These are phyloP conservation scores for Saccostrea echinata DNA, from an alignment of 1,140 invertebrate genomes.

Conservation along the genomic window DNA sequence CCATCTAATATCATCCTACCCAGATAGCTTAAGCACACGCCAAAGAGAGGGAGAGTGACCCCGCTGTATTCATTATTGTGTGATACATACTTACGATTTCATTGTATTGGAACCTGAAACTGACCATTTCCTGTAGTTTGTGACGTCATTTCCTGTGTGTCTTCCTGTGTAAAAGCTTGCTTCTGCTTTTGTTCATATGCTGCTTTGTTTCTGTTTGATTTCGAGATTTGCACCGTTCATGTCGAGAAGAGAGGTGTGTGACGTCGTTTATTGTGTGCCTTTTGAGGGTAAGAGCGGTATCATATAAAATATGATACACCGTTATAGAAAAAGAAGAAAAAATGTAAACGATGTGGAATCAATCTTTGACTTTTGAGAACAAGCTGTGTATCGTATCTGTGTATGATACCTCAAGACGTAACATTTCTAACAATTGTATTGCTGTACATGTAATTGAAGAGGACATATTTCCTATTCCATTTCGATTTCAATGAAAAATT, in stretches of 20 bases:
- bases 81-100: conserved; percentile 7
- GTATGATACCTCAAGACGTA: too few species aligned
- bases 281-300: background rate
- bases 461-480: background rate
- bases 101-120: conserved; percentile 23
- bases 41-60: conserved; percentile 13
- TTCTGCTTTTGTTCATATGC: conserved; percentile 18
- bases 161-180: conserved; percentile 1
- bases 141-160: conserved; percentile 37
- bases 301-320: background rate
- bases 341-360: too few species aligned
- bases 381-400: too few species aligned
- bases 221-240: background rate
- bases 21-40: conserved; percentile 16
- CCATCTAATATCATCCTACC: conserved; percentile 24
- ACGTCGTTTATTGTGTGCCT: background rate
- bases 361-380: too few species aligned
- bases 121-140: conserved; percentile 13
- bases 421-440: background rate
- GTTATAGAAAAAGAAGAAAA: too few species aligned
- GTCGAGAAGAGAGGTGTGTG: background rate
- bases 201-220: conserved; percentile 14
- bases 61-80: conserved; percentile 10
- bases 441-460: background rate
- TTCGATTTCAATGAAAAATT: background rate